Conservation (phyloP, 2,888 invertebrate genomes). For the Plebejus argus region DNA sequence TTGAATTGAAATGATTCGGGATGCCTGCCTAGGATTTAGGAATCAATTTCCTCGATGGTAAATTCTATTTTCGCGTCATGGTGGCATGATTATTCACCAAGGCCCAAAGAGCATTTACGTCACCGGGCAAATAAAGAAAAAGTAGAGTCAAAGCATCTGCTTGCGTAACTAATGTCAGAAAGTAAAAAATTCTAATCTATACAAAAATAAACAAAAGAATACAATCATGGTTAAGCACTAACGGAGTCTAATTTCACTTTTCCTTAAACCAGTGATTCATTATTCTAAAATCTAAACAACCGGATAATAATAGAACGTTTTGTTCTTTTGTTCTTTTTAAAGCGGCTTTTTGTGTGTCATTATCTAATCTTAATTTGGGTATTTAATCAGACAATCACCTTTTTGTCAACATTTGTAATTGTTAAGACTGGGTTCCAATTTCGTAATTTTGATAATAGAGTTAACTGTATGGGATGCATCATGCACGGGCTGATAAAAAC, state of each 20-base stretch:
- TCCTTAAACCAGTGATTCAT: neutral
- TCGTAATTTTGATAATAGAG: neutral
- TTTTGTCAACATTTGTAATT: constrained; percentile 20
- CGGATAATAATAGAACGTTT: neutral
- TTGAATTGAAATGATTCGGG: too few species aligned
- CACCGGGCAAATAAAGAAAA: neutral
- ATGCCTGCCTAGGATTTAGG: too few species aligned
- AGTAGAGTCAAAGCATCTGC: neutral
- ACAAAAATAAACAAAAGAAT: neutral
- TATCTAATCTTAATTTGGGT: constrained; percentile 27
- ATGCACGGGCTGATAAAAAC: neutral
- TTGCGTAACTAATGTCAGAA: neutral
- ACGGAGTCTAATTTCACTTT: neutral
- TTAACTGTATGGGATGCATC: neutral
- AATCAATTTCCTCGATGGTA: too few species aligned
- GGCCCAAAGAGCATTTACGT: too few species aligned
- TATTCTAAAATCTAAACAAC: neutral
- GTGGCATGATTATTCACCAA: too few species aligned
- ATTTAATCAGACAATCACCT: constrained; percentile 22
- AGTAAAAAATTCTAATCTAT: neutral
- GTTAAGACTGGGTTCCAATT: neutral
- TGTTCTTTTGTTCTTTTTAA: constrained; percentile 24
- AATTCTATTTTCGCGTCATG: too few species aligned
- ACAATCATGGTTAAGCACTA: neutral
- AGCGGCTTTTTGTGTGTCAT: neutral